Base-by-base conservation (phyloP, 2,888 invertebrate species). In the Nematopogon swammerdamellus region DNA sequence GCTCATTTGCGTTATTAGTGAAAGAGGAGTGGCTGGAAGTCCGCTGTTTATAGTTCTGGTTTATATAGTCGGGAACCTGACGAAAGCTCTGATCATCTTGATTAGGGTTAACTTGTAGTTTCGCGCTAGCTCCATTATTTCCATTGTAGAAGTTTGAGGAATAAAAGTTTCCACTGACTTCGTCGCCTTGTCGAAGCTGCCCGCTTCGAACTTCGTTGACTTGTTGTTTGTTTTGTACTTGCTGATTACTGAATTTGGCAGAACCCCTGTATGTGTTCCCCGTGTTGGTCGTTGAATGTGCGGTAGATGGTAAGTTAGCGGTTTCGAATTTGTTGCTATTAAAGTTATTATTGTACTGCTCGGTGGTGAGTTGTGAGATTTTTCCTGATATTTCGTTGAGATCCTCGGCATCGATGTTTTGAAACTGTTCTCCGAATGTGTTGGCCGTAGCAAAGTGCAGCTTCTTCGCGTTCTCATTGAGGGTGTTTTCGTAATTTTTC, bases 361-460 rank as follows among this genome's bases (percentile, higher is more conserved):
- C 65, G 53, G 75, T 67, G 51, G 76, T 76, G 25, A 75, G 61
- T 53, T 72, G 67, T 53, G 76, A 70, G 56, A 75, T 62, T 57
- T 68, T 61, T 53, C 68, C 63, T 1, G 70, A 63, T 48, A 74
- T 70, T 49, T 63, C 67, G 49, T 67, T 57, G 25, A 72, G 52
- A 44, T 70, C 66, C 57, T 71, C 68, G 44, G 63, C 67, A 53
- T 70, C 66, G 36, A 66, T 50, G 36, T 66, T 67, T 58, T 67
- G 64, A 42, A 61, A 62, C 48, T 25, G 18, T 36, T 65, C 64
- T 58, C 36, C 36, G n/a, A 36, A 36, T 3, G 63, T 51, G 50
- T 60, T 55, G 54, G 63, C 60, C n/a, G 63, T 56, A 58, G 65
- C 60, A 14, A 36, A 14, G 14, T 36, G 8, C 36, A 66, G 56